A percentile compares a stretch with the other conserved stretches of the same genome.
phyloP scores from a whole-genome alignment of 2,797 vertebrate genomes.

The Anguilla anguilla region DNA sequence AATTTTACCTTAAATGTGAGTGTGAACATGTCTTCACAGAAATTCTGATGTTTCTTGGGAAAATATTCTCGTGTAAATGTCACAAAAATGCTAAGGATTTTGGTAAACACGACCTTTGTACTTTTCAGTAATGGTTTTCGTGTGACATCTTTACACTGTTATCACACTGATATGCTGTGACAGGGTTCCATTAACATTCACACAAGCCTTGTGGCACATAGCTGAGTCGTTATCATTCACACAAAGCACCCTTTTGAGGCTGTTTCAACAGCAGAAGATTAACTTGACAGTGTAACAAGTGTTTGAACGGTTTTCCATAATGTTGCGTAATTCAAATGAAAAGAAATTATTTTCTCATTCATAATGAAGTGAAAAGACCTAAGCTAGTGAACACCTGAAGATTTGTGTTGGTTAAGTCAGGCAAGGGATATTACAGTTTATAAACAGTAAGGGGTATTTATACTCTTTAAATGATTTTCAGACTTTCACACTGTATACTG shows the following conservation, averaged over 20 bases:
- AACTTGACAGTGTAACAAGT: background rate
- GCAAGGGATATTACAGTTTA: background rate
- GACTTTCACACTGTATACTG: too few relatives aligned
- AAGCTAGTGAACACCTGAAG: background rate
- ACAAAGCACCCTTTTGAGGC: background rate
- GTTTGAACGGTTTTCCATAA: background rate
- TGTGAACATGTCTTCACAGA: background rate
- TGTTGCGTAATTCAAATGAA: background rate
- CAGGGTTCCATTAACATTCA: background rate
- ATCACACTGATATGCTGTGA: background rate
- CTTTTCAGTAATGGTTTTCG: background rate
- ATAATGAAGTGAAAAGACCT: background rate
- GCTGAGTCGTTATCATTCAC: background rate
- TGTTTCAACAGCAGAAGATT: constrained; percentile 12
- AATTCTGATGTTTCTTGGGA: background rate
- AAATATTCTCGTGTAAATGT: background rate
- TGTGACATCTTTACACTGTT: background rate
- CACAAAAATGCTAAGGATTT: background rate
- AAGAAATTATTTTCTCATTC: background rate
- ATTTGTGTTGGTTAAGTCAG: background rate
- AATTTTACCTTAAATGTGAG: background rate
- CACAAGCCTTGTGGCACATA: background rate
- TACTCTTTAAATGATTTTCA: background rate
- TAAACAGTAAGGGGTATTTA: background rate
- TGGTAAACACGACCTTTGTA: background rate